Conservation (phyloP, 35 echinoderm and acorn worm genomes). For the Chiridota heheva region DNA sequence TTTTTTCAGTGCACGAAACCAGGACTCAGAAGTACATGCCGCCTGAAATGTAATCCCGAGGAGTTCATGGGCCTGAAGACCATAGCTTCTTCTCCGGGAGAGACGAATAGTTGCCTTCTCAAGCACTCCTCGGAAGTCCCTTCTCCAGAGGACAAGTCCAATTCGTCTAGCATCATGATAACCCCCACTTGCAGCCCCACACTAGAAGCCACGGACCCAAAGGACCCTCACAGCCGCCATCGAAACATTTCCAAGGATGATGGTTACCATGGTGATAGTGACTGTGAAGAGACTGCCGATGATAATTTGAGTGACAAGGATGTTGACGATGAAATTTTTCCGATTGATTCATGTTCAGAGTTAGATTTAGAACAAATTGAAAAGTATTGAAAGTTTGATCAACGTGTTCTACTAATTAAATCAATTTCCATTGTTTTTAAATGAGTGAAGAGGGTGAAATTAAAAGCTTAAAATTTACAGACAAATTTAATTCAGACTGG, state of each 20-base stretch:
- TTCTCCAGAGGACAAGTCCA: conserved; percentile 29
- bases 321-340: conserved; percentile 42
- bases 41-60: conserved; percentile 43
- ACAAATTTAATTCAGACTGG: too few species aligned
- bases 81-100: conserved; percentile 70
- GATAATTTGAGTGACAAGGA: conserved; percentile 12
- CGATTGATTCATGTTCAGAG: conserved; percentile 58
- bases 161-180: conserved; percentile 74
- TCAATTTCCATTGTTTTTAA: too few species aligned
- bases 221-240: not conserved
- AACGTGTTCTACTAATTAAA: too few species aligned
- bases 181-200: conserved; percentile 88
- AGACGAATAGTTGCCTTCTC: conserved; percentile 45
- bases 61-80: conserved; percentile 66
- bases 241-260: conserved; percentile 64
- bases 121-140: conserved; percentile 14
- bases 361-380: conserved; percentile 86
- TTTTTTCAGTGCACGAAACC: conserved; percentile 36
- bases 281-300: conserved; percentile 21
- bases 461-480: too few species aligned
- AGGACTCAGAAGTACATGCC: conserved; percentile 34
- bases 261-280: conserved; percentile 63
- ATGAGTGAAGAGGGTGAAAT: too few species aligned
- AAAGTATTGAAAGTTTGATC: conserved; percentile 61
- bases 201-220: conserved; percentile 40